Percentiles rank a stretch among this genome's conserved stretches.
Conservation (phyloP, 2,113 vertebrate species). For the Carettochelys insculpta region DNA sequence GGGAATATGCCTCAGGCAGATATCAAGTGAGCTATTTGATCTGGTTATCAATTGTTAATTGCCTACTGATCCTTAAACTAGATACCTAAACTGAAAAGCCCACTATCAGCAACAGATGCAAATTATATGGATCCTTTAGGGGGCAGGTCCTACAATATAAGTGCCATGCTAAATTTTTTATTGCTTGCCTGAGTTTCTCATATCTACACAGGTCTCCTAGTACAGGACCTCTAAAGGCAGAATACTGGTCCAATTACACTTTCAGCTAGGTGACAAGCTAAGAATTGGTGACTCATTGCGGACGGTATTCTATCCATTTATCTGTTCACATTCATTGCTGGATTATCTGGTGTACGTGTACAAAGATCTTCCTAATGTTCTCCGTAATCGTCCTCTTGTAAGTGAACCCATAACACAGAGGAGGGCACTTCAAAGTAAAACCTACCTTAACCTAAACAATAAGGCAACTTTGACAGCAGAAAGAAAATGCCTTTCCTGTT, state of each 20-base stretch:
- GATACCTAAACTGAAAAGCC: slow-evolving; percentile 76
- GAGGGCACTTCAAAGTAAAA: not conserved
- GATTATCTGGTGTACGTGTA: no score
- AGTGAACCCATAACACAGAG: not conserved
- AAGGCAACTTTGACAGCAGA: not conserved
- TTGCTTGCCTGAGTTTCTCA: slow-evolving; percentile 35
- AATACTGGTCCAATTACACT: not conserved
- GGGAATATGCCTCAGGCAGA: slow-evolving; percentile 38
- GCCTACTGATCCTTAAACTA: slow-evolving; percentile 79
- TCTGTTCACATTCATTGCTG: no score
- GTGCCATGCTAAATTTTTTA: slow-evolving; percentile 72
- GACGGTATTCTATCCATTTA: not conserved
- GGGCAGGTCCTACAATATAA: slow-evolving; percentile 36
- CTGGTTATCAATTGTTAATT: slow-evolving; percentile 82
- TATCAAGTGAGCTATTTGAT: slow-evolving; percentile 76
- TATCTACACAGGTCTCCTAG: not conserved
- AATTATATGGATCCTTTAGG: slow-evolving; percentile 72
- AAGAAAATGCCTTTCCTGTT: not conserved
- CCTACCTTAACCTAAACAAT: not conserved
- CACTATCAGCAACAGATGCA: slow-evolving; percentile 68
- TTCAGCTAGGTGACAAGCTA: not conserved
- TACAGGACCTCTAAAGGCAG: not conserved
- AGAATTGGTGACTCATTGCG: not conserved
- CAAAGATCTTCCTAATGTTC: slow-evolving; percentile 20
- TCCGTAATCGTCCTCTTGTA: slow-evolving; percentile 17